Evolutionary conservation across 1,140 invertebrate species (phyloP).

Genomic region (Macrosteles quadrilineatus): DNA sequence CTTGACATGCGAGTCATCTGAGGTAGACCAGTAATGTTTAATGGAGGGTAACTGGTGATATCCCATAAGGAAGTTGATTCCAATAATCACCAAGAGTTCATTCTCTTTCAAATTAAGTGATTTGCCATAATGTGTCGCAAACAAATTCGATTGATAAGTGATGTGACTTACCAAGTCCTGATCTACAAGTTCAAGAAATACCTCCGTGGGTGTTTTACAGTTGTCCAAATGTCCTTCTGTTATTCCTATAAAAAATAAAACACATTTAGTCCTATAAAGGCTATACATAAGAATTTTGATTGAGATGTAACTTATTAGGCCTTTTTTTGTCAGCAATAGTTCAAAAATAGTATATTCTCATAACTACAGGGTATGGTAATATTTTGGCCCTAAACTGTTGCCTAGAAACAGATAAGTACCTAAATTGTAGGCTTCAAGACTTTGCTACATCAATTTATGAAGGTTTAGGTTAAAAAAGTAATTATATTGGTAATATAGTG

Average conservation of each 20-base stretch:
- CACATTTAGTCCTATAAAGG: background rate
- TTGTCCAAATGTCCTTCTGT: background rate
- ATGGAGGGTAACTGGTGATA: no score
- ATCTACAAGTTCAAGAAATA: conserved; percentile 14
- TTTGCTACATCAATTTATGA: no score
- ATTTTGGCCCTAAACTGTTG: no score
- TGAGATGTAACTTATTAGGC: background rate
- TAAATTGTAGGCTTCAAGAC: no score
- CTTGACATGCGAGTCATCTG: conserved; percentile 23
- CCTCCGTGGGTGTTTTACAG: background rate
- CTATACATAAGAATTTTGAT: background rate
- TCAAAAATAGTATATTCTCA: background rate
- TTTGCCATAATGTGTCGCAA: conserved; percentile 1
- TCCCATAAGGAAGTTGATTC: no score
- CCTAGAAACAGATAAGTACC: no score
- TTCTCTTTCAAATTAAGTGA: no score
- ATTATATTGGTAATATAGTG: no score
- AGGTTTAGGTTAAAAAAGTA: no score
- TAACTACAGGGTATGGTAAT: background rate
- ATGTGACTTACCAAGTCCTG: no score
- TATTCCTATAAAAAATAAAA: background rate
- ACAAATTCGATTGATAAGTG: conserved; percentile 11
- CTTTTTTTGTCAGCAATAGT: background rate
- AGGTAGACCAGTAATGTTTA: no score
- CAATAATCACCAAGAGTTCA: no score